phyloP scores from a whole-genome alignment of 64 coral and sea anemone genomes.

The Pocillopora verrucosa region DNA sequence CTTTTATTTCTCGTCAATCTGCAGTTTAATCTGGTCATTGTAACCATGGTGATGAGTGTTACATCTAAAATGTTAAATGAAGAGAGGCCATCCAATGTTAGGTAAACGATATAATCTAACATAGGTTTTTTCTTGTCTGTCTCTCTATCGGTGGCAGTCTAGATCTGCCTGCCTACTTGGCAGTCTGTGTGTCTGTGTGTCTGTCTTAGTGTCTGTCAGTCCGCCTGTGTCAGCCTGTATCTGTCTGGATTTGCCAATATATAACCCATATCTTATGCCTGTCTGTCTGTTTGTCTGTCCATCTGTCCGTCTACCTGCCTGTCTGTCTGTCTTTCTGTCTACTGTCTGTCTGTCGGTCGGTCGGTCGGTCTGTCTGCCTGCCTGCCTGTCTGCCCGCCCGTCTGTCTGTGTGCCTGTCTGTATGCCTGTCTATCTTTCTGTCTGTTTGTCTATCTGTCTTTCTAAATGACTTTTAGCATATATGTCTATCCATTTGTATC shows the following conservation, averaged over 20 bases:
- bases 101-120: background rate
- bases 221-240: too few relatives aligned
- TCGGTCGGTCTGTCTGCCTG: background rate
- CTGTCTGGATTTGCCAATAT: too few relatives aligned
- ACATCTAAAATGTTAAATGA: conserved; percentile 57
- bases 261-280: too few relatives aligned
- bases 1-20: background rate
- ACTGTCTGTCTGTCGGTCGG: background rate
- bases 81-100: conserved; percentile 19
- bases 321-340: background rate
- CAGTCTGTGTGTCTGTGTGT: background rate
- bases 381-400: background rate
- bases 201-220: too few relatives aligned
- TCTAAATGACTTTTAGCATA: too few relatives aligned
- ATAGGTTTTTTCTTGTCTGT: background rate
- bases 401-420: background rate
- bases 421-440: too few relatives aligned
- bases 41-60: conserved; percentile 47
- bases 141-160: background rate
- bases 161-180: background rate
- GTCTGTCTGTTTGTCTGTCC: background rate
- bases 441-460: too few relatives aligned
- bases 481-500: too few relatives aligned
- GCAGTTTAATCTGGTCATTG: conserved; percentile 49
- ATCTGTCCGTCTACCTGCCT: background rate